Conservation (phyloP, 2,797 vertebrate genomes). For the Hephaestus fuliginosus region DNA sequence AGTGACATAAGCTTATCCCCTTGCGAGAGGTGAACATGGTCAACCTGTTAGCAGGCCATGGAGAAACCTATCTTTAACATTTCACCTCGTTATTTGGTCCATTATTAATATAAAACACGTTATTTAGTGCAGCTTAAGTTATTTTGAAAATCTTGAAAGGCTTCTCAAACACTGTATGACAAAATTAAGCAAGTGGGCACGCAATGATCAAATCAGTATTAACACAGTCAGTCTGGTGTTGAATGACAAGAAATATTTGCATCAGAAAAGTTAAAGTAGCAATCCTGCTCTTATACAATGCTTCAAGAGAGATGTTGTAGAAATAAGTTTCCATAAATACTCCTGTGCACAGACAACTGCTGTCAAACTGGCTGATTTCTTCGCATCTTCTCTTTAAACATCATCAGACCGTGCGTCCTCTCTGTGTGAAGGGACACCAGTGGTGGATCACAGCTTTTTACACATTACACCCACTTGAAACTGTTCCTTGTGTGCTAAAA, state of each 20-base stretch:
- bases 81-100: not conserved
- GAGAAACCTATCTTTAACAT: not conserved
- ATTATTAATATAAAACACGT: not conserved
- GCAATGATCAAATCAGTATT: constrained; percentile 24
- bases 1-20: too few relatives aligned
- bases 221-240: constrained; percentile 29
- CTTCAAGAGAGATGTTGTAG: constrained; percentile 3
- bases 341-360: not conserved
- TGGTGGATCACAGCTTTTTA: constrained; percentile 78
- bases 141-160: not conserved
- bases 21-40: not conserved
- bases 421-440: constrained; percentile 65
- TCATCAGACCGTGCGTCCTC: constrained; percentile 41
- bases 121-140: not conserved
- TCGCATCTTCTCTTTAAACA: constrained; percentile 64
- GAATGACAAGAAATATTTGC: constrained; percentile 42
- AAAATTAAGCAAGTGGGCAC: not conserved
- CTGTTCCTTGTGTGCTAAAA: constrained; percentile 65
- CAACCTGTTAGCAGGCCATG: not conserved
- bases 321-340: constrained; percentile 29
- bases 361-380: constrained; percentile 11
- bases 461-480: constrained; percentile 64
- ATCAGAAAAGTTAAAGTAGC: constrained; percentile 14
- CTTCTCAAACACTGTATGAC: not conserved
- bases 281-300: constrained; percentile 11